Evolutionary conservation across 2,888 invertebrate species (phyloP).

Genomic region (Philopedon plagiatum): DNA sequence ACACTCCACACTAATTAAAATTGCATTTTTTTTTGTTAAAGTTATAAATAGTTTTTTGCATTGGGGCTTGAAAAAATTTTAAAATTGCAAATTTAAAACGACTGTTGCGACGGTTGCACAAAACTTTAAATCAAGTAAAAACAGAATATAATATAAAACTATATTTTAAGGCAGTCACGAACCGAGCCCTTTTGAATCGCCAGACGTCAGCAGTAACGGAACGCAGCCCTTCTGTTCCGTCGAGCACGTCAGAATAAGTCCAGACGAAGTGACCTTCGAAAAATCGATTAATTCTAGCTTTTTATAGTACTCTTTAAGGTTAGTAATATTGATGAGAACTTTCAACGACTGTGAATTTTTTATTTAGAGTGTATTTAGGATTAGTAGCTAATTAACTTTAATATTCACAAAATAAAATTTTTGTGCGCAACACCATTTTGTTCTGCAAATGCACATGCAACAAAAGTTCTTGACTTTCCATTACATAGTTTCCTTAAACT

Average conservation of each 20-base stretch:
- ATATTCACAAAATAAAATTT: too few relatives aligned
- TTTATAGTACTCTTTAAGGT: conserved; percentile 29
- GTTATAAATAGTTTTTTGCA: too few relatives aligned
- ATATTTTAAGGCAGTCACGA: conserved; percentile 55
- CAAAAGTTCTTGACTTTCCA: too few relatives aligned
- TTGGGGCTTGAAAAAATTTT: too few relatives aligned
- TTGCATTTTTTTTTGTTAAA: too few relatives aligned
- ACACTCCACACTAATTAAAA: too few relatives aligned
- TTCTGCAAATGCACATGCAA: too few relatives aligned
- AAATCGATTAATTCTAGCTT: conserved; percentile 36
- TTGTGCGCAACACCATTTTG: too few relatives aligned
- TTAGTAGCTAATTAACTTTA: not conserved
- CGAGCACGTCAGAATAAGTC: conserved; percentile 61
- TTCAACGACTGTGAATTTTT: conserved; percentile 31
- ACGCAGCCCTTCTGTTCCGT: conserved; percentile 55
- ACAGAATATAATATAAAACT: not conserved
- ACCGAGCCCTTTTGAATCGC: conserved; percentile 56
- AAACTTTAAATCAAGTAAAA: too few relatives aligned
- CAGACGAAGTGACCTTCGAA: conserved; percentile 59
- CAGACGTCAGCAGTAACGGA: conserved; percentile 59
- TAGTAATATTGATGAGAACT: conserved; percentile 1
- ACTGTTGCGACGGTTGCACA: too few relatives aligned
- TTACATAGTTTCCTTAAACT: too few relatives aligned
- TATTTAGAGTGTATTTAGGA: conserved; percentile 13
- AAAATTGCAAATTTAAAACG: too few relatives aligned